These are phyloP conservation scores for Orchestia grillus DNA, from an alignment of 1,140 invertebrate genomes.

Conservation along the genomic window DNA sequence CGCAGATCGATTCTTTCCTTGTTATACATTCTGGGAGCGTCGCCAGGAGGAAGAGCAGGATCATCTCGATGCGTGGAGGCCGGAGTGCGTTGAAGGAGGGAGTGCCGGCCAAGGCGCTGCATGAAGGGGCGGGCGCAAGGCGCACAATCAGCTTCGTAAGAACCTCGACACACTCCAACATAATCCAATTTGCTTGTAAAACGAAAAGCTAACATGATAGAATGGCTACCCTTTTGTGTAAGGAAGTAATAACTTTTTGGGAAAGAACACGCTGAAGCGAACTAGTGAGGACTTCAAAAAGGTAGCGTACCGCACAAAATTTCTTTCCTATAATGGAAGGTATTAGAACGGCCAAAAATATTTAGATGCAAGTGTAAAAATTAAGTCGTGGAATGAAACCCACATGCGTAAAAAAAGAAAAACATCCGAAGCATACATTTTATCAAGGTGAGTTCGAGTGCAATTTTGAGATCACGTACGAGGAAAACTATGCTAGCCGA, in stretches of 20 bases:
- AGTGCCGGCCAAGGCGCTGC: not conserved
- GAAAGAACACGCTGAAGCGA: not conserved
- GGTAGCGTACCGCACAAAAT: not conserved
- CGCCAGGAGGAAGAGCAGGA: conserved; percentile 37
- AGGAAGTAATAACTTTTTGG: not conserved
- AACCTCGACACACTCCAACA: conserved; percentile 10
- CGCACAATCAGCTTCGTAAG: conserved; percentile 46
- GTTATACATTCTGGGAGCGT: conserved; percentile 52
- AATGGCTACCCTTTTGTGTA: not conserved
- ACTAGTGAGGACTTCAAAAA: not conserved
- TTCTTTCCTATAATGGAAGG: not conserved
- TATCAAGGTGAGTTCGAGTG: not conserved
- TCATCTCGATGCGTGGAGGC: conserved; percentile 16
- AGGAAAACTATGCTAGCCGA: not conserved
- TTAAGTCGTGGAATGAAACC: not conserved
- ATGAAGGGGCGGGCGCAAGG: not conserved
- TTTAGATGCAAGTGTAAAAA: not conserved
- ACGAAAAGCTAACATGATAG: not conserved
- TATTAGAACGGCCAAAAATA: not conserved
- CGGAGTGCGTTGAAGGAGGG: conserved; percentile 5
- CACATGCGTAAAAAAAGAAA: not conserved
- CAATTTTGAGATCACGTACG: not conserved
- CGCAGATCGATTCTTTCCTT: conserved; percentile 41
- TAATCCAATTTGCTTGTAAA: conserved; percentile 10
- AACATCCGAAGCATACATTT: not conserved